Percentiles rank a stretch among this genome's conserved stretches.
Conservation (phyloP, 2,797 vertebrate genomes). For the Aythya fuligula region DNA sequence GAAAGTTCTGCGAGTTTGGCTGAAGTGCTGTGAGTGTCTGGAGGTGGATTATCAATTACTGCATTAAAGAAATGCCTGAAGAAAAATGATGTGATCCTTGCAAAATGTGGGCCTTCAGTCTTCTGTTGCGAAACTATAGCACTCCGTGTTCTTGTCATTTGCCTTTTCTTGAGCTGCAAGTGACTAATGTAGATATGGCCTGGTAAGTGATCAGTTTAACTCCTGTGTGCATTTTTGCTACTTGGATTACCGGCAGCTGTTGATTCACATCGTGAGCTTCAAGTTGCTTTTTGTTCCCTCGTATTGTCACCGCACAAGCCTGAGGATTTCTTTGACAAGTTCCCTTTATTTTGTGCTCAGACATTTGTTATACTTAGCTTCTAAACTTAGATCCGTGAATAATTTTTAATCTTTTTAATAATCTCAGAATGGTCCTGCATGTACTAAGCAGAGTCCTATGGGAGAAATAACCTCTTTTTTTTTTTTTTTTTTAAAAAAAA, state of each 20-base stretch:
- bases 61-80: background rate
- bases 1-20: background rate
- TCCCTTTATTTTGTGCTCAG: background rate
- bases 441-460: background rate
- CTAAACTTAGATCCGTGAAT: background rate
- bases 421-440: background rate
- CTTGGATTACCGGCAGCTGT: background rate
- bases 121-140: background rate
- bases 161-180: background rate
- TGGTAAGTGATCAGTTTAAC: background rate
- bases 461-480: background rate
- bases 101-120: background rate
- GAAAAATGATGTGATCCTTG: background rate
- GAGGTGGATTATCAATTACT: background rate
- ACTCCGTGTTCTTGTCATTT: background rate
- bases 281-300: background rate
- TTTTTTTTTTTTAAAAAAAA: no score
- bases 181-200: accelerated
- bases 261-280: accelerated
- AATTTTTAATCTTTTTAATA: background rate
- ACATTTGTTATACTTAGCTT: background rate
- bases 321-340: no score
- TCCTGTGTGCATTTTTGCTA: accelerated
- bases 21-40: background rate
- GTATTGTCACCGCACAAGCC: background rate